These are phyloP conservation scores for Pelvicachromis taeniatus DNA, from an alignment of 2,113 vertebrate genomes.

Conservation along the genomic window DNA sequence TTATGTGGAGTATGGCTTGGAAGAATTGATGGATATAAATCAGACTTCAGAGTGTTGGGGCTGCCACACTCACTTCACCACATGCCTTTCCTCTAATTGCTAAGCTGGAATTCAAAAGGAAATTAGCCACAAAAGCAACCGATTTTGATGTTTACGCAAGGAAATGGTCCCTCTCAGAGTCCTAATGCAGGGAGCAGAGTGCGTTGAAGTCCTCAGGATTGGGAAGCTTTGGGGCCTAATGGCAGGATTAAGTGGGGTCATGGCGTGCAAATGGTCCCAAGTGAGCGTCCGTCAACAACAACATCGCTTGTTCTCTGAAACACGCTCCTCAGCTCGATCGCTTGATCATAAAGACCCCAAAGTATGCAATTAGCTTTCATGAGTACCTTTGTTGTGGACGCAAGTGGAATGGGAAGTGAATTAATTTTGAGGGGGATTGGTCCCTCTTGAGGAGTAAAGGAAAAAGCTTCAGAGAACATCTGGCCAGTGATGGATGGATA, in stretches of 20 bases:
- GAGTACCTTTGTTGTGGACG: conserved; percentile 57
- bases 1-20: neutral
- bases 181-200: conserved; percentile 10
- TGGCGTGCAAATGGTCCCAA: conserved; percentile 35
- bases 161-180: conserved; percentile 46
- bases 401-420: conserved; percentile 57
- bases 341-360: conserved; percentile 39
- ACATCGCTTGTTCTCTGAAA: conserved; percentile 27
- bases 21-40: conserved; percentile 17
- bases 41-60: neutral
- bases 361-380: conserved; percentile 54
- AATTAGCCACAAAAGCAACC: conserved; percentile 46
- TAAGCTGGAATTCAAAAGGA: conserved; percentile 44
- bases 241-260: conserved; percentile 60
- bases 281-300: conserved; percentile 40
- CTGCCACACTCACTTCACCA: conserved; percentile 11
- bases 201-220: conserved; percentile 35
- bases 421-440: conserved; percentile 51
- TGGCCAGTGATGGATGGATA: conserved; percentile 62
- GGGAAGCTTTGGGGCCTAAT: conserved; percentile 40
- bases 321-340: neutral
- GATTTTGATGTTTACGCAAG: conserved; percentile 59
- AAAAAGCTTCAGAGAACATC: conserved; percentile 61
- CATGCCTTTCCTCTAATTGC: conserved; percentile 35
- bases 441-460: conserved; percentile 39